Evolutionary conservation across 2,888 invertebrate species (phyloP).

Genomic region (Ectobius pallidus): DNA sequence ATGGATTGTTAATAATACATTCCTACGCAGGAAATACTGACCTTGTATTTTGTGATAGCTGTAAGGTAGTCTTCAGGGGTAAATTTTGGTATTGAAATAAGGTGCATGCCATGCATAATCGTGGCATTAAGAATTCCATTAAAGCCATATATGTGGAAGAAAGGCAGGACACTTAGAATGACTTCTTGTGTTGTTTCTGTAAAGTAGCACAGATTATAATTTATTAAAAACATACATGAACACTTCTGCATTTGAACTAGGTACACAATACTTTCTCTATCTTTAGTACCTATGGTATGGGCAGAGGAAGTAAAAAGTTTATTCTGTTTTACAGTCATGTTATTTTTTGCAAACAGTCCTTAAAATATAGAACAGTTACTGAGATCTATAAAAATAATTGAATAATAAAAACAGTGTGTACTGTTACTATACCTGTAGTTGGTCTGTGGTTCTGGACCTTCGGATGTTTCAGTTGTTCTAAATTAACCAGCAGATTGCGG

Average conservation of each 20-base stretch:
- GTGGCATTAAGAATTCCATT: slow-evolving; percentile 69
- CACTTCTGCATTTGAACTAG: too few species aligned
- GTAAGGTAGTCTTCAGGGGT: slow-evolving; percentile 75
- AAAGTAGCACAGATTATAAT: too few species aligned
- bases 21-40: slow-evolving; percentile 46
- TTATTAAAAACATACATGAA: too few species aligned
- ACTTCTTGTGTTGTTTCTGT: slow-evolving; percentile 61
- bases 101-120: slow-evolving; percentile 64
- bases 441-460: slow-evolving; percentile 39
- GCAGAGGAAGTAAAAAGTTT: too few species aligned
- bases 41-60: slow-evolving; percentile 64
- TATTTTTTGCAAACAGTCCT: too few species aligned
- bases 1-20: too few species aligned
- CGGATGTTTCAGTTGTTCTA: slow-evolving; percentile 58
- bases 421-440: slow-evolving; percentile 31
- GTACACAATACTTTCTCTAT: too few species aligned
- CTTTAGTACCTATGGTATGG: too few species aligned
- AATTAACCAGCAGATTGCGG: slow-evolving; percentile 66
- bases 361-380: too few species aligned
- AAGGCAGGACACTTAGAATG: slow-evolving; percentile 70
- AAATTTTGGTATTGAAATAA: slow-evolving; percentile 72
- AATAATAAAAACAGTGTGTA: too few species aligned
- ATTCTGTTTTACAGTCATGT: too few species aligned
- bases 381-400: too few species aligned
- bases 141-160: slow-evolving; percentile 81